Evolutionary conservation across 2,113 vertebrate genomes (phyloP), one percentile per base, ranked within the genome.

Genomic region (Henicopernis longicauda): DNA sequence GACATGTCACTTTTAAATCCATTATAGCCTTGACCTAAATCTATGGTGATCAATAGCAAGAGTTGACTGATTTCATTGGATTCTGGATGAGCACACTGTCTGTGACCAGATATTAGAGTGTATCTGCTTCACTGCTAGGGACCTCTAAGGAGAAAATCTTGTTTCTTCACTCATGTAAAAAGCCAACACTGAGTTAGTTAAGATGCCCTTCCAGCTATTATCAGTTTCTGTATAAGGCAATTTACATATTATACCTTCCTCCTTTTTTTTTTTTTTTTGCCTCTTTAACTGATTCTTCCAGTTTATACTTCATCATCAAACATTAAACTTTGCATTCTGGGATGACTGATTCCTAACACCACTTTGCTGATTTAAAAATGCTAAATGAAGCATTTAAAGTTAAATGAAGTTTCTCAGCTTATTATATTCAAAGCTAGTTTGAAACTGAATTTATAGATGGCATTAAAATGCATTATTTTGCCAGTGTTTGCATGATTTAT

Each of bases 391-490:
- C n/a, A n/a, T n/a, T n/a, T n/a, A n/a, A n/a, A n/a, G 63, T 77
- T 94, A 82, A 87, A 81, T 72, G 44, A 96, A 86, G 44, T 79
- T 94, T 72, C 40, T 57, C 70, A 90, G 73, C 58, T 95, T 72
- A 90, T 85, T 90, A 83, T 40, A 86, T 66, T 82, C 67, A 69
- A 91, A 94, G 50, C 55, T 80, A 55, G 38, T 42, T 83, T 67
- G 73, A 94, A 95, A 87, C 84, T 70, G 86, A 82, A 92, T 87
- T 93, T 95, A 57, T 92, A 81, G 66, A 79, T 92, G 76, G 91
- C 92, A 96, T 96, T 95, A 92, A 93, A 95, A 91, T 94, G 44
- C 74, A 95, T 69, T 90, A 69, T 89, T 96, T 96, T 97, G 90
- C 84, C 87, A 92, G 80, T 71, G 45, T 93, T 92, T 87, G 38